These are phyloP conservation scores for Emydura subglobosa DNA, from an alignment of 2,113 vertebrate genomes.

Conservation along the genomic window DNA sequence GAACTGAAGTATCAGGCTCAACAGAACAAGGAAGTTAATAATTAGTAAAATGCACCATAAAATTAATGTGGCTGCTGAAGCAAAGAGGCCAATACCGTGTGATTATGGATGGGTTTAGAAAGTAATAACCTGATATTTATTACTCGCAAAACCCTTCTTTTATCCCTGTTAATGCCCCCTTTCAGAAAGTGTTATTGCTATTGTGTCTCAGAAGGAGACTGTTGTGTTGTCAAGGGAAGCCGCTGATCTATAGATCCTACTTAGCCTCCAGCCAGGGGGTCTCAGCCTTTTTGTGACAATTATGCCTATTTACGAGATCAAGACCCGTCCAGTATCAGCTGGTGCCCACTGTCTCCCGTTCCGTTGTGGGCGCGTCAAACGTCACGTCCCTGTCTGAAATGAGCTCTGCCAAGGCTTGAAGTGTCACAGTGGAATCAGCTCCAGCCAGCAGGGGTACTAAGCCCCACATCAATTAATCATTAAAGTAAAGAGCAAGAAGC, in stretches of 20 bases:
- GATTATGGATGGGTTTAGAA: conserved; percentile 56
- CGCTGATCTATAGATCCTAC: not conserved
- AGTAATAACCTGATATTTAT: conserved; percentile 51
- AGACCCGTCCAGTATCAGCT: not conserved
- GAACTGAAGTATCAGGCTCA: conserved; percentile 53
- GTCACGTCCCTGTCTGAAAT: not conserved
- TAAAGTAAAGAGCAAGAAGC: not conserved
- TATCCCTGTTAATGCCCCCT: conserved; percentile 11
- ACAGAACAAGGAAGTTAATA: conserved; percentile 61
- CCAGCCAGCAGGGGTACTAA: not conserved
- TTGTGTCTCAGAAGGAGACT: not conserved
- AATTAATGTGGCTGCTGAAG: conserved; percentile 55
- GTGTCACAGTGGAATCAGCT: not conserved
- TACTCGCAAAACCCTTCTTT: conserved; percentile 42
- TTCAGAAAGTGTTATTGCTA: conserved; percentile 34
- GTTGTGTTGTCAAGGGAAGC: not conserved
- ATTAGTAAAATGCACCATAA: conserved; percentile 68
- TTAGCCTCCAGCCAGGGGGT: not conserved
- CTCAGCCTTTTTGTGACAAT: not conserved
- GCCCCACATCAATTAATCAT: not conserved
- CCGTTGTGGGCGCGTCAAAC: not conserved
- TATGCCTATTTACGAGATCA: not conserved
- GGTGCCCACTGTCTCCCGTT: not conserved
- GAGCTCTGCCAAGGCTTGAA: not conserved
- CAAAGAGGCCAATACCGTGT: conserved; percentile 43